Base-by-base conservation (phyloP, 2,113 vertebrate species). In the Megatriorchis doriae region DNA sequence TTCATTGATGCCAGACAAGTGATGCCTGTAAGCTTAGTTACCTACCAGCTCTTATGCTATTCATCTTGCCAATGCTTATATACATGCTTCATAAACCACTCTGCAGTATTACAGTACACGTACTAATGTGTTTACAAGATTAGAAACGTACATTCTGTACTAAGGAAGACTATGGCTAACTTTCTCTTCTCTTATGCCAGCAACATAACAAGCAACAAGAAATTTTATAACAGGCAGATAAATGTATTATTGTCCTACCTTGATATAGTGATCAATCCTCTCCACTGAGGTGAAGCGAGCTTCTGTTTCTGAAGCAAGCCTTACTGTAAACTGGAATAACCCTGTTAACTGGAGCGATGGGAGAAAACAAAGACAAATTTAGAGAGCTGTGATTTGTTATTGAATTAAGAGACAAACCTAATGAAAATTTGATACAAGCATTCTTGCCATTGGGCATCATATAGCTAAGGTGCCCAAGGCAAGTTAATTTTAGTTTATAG, bases 241-340 rank as follows among this genome's bases (percentile, higher is more conserved):
- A 62, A 87, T 7, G 14, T 32, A 15, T 27, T 23, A 4, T 19
- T 72, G 22, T 31, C 96, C 71, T 98, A 99, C 99, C 99, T 99
- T 98, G 95, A 99, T 99, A 80, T 99, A 99, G 94, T 99, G 98
- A 87, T 99, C 96, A 86, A 99, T 99, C 77, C 99, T 99, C 91
- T 99, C 99, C 79, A 99, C 99, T 0, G 99, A 99, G 16, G 99
- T 99, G 97, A 99, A 99, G 66, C 99, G 99, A 91, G 99, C 99
- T 97, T 99, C 99, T 20, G 99, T 99, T 96, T 99, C 99, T 7
- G 99, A 99, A 5, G 99, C 99, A 96, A 99, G 96, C 65, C 99
- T 98, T 61, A 99, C 99, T 2, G 99, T 99, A 96, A 99, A 99
- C 98, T 99, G 99, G 98, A 99, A 99, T 70, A 99, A 97, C 4